A percentile compares a stretch with the other conserved stretches of the same genome.
These are phyloP conservation scores for Sarcophaga carnaria DNA, from an alignment of 2,888 invertebrate genomes.

Conservation along the genomic window DNA sequence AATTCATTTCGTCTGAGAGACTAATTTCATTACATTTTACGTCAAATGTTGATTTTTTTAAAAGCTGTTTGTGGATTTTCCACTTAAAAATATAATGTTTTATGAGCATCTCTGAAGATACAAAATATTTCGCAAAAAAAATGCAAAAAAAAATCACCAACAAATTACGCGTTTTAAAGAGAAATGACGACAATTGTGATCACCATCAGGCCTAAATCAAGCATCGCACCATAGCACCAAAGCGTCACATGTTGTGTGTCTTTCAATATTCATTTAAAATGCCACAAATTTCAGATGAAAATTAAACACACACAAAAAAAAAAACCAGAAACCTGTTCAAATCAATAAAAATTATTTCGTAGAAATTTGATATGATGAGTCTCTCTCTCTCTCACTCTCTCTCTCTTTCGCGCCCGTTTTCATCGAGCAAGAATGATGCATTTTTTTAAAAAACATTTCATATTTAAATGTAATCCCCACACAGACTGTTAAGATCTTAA, in stretches of 20 bases:
- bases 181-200: conserved; percentile 43
- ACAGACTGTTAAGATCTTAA: conserved; percentile 15
- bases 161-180: background rate
- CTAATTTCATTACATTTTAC: conserved; percentile 9
- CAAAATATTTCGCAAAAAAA: conserved; percentile 14
- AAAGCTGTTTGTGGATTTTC: conserved; percentile 55
- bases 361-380: conserved; percentile 19
- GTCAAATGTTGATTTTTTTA: conserved; percentile 2
- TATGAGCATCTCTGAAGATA: background rate
- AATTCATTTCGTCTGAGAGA: background rate
- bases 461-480: background rate
- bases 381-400: too few relatives aligned
- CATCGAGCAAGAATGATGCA: too few relatives aligned
- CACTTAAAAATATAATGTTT: conserved; percentile 33
- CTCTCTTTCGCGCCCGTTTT: too few relatives aligned
- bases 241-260: too few relatives aligned
- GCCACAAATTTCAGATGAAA: too few relatives aligned
- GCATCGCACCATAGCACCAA: too few relatives aligned
- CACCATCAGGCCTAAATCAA: too few relatives aligned
- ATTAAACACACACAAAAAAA: too few relatives aligned
- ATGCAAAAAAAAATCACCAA: conserved; percentile 19
- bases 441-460: background rate
- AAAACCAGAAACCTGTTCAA: conserved; percentile 9
- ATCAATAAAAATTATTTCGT: conserved; percentile 44
- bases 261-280: too few relatives aligned